Base-by-base conservation (phyloP, 2,888 invertebrate species). In the Nezara viridula region DNA sequence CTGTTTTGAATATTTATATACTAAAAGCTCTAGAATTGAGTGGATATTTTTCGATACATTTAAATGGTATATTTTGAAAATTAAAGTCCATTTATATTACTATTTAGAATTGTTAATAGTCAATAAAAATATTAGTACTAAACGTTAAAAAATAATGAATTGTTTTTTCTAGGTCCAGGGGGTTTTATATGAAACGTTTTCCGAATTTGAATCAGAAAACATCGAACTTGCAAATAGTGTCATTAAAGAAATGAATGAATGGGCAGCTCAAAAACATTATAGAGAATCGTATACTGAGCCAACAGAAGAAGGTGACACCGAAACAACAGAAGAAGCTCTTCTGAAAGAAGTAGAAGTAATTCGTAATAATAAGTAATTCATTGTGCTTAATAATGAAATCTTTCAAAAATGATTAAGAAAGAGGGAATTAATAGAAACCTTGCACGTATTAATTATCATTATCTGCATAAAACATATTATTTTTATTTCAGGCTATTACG, bases 131-230 rank as follows among this genome's bases (percentile, higher is more conserved):
- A 44, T 44, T 32, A 66, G 27, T 66, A 37, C 6, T 0, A 66
- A 16, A 32, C 19, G 14, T 6, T 19, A 32, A 27, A 5, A 2
- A 14, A 12, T 2, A 27, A 16, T 19, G 66, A 2, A 19, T 66
- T 32, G 66, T 50, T 86, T 37, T 12, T 89, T 86, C 9, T 86
- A 95, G 95, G 95, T 97, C 44, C 97, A 97, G 92, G 94, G 97
- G 90, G 95, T 97, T 24, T 93, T 97, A 52, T 97, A 97, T 92
- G 96, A 97, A 92, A 97, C 96, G 0, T 97, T 97, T 93, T 97
- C 97, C 0, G 95, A 96, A 88, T 93, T 97, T 77, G 95, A 95
- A 55, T 95, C 95, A 0, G 97, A 97, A 92, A 97, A 97, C 91
- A 94, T 94, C 77, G 95, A 95, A 44, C 96, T 97, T 95, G 95